Evolutionary conservation across 2,113 vertebrate species (phyloP).

Genomic region (Sander vitreus): DNA sequence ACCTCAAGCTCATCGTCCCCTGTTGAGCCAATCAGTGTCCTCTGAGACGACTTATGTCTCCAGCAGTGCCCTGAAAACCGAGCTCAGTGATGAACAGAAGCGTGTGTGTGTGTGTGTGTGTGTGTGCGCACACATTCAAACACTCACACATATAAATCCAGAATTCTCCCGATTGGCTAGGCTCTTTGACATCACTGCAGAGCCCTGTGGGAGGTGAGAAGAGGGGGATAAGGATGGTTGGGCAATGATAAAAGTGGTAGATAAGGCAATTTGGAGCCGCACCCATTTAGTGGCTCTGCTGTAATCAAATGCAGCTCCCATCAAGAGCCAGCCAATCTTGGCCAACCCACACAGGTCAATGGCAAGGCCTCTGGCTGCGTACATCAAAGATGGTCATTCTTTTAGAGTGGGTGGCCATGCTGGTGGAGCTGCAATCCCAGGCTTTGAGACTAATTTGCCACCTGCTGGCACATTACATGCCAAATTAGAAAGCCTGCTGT

Average conservation of each 20-base stretch:
- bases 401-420: constrained; percentile 68
- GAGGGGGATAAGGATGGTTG: constrained; percentile 68
- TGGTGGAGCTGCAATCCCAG: constrained; percentile 57
- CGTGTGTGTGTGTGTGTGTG: neutral
- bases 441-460: constrained; percentile 73
- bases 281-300: constrained; percentile 54
- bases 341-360: constrained; percentile 66
- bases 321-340: constrained; percentile 57
- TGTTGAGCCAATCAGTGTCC: constrained; percentile 76
- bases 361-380: constrained; percentile 50
- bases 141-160: constrained; percentile 2
- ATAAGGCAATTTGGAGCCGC: constrained; percentile 64
- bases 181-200: constrained; percentile 56
- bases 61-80: constrained; percentile 55
- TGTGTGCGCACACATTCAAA: neutral
- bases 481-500: constrained; percentile 77
- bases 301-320: constrained; percentile 65
- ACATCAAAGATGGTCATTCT: constrained; percentile 66
- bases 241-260: constrained; percentile 73
- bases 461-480: constrained; percentile 74
- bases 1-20: constrained; percentile 65
- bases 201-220: constrained; percentile 42
- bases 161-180: constrained; percentile 35
- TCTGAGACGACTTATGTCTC: constrained; percentile 66
- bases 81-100: constrained; percentile 63